phyloP scores from a whole-genome alignment of 2,888 invertebrate species.

The Polymixis lichenea region DNA sequence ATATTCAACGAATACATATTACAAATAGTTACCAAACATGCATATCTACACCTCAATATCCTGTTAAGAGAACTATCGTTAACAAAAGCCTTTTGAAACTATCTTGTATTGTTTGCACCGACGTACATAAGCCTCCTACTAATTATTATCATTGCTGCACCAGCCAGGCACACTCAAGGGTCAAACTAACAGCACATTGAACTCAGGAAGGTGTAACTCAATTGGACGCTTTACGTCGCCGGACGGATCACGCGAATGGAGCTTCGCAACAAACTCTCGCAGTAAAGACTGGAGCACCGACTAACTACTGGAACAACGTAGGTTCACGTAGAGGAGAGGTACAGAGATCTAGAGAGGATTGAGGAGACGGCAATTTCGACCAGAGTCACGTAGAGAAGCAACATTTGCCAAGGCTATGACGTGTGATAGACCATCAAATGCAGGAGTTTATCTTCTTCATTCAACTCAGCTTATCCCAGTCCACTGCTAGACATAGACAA shows the following conservation, averaged over 20 bases:
- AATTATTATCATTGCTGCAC: slow-evolving; percentile 16
- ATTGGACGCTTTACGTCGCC: slow-evolving; percentile 46
- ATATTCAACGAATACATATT: too few species aligned
- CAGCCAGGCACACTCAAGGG: slow-evolving; percentile 7
- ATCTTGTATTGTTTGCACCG: background rate
- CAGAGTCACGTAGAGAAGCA: too few species aligned
- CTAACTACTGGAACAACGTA: slow-evolving; percentile 65
- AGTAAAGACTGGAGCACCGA: slow-evolving; percentile 58
- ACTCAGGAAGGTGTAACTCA: slow-evolving; percentile 57
- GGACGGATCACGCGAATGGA: slow-evolving; percentile 50
- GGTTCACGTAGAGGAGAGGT: slow-evolving; percentile 27
- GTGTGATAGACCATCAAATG: background rate
- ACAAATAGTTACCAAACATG: background rate
- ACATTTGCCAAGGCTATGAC: too few species aligned
- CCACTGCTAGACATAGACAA: background rate
- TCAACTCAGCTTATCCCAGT: background rate
- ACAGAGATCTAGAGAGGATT: slow-evolving; percentile 16
- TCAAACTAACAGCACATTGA: slow-evolving; percentile 24
- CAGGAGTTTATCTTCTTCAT: too few species aligned
- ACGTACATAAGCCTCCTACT: background rate
- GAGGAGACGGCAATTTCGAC: slow-evolving; percentile 11
- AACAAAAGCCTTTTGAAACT: slow-evolving; percentile 13
- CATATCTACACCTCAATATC: background rate
- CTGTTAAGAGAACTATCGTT: background rate
- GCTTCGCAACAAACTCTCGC: slow-evolving; percentile 60